Conservation (phyloP, 2,113 vertebrate species). For the Cariama cristata region DNA sequence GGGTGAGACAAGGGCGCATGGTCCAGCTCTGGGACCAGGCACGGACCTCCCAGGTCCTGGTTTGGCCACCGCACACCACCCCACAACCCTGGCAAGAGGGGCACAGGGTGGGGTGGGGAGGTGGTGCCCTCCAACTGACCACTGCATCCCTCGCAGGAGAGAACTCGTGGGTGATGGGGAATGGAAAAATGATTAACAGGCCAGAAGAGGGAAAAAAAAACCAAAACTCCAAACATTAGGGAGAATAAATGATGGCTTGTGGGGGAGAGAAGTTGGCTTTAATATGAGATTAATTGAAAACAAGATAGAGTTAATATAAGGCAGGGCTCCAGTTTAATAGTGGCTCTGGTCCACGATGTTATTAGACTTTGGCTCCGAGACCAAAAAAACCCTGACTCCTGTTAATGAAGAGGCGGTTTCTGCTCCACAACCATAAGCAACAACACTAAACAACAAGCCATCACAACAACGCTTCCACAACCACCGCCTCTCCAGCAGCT, state of each 20-base stretch:
- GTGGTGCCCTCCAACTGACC: neutral
- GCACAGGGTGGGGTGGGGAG: neutral
- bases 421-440: neutral
- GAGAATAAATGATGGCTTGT: neutral
- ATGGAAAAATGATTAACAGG: neutral
- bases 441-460: neutral
- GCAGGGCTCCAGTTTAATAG: slow-evolving; percentile 29
- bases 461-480: neutral
- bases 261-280: neutral
- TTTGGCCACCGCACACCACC: neutral
- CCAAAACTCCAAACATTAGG: neutral
- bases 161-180: neutral
- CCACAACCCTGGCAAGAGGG: neutral
- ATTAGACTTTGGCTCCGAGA: neutral
- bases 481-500: neutral
- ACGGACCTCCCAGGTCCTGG: neutral
- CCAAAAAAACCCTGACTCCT: neutral
- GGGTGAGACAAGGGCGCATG: fast-evolving
- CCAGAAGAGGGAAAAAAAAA: neutral
- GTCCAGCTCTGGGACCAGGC: neutral
- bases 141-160: neutral
- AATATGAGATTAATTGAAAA: neutral
- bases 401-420: neutral
- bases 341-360: slow-evolving; percentile 32
- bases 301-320: slow-evolving; percentile 40